These are phyloP conservation scores for Sinocyclocheilus anshuiensis DNA, from an alignment of 2,113 vertebrate species.

Conservation along the genomic window DNA sequence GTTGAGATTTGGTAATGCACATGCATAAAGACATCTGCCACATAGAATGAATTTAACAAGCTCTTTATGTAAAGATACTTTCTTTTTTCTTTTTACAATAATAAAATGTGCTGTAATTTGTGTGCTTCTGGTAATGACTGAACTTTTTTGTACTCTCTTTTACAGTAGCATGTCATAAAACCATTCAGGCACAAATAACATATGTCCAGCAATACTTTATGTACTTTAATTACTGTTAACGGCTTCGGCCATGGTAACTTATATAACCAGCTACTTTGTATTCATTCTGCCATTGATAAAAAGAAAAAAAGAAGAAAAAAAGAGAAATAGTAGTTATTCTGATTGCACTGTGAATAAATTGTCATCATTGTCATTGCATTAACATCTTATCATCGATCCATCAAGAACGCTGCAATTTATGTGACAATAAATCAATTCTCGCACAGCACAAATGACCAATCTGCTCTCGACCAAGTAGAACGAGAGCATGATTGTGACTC, in stretches of 20 bases:
- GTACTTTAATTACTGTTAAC: neutral
- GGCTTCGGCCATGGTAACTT: neutral
- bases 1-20: constrained; percentile 54
- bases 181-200: constrained; percentile 28
- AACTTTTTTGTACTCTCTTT: constrained; percentile 11
- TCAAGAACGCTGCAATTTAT: constrained; percentile 29
- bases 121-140: neutral
- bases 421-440: constrained; percentile 21
- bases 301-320: neutral
- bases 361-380: constrained; percentile 24
- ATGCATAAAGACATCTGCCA: constrained; percentile 53
- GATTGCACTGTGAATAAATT: constrained; percentile 22
- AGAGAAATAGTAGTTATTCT: neutral
- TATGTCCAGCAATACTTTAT: constrained; percentile 6
- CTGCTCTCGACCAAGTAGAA: neutral
- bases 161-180: constrained; percentile 27
- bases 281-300: neutral
- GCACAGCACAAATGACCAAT: constrained; percentile 10
- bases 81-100: neutral
- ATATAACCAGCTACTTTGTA: neutral
- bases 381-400: constrained; percentile 34
- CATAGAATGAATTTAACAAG: constrained; percentile 11
- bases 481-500: constrained; percentile 6
- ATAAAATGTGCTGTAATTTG: neutral
- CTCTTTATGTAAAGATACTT: constrained; percentile 5